Evolutionary conservation across 2,888 invertebrate genomes (phyloP).

Genomic region (Catocala nupta): DNA sequence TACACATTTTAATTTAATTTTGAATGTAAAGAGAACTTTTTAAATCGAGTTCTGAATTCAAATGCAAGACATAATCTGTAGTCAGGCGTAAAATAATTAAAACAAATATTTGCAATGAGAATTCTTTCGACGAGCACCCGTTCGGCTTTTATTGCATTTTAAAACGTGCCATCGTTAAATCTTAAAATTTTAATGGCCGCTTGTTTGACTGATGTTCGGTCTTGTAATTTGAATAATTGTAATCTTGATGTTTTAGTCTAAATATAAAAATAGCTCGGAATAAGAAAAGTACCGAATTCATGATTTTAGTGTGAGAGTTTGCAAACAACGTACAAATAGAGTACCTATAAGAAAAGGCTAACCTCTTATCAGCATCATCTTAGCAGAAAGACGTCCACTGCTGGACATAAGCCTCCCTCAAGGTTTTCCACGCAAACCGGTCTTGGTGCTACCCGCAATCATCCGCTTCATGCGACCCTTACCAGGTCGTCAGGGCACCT

Average conservation of each 20-base stretch:
- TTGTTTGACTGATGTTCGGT: not conserved
- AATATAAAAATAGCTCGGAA: not conserved
- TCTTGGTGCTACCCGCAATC: too few species aligned
- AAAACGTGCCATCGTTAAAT: slow-evolving; percentile 14
- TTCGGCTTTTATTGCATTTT: slow-evolving; percentile 28
- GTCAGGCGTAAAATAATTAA: slow-evolving; percentile 30
- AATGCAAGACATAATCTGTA: slow-evolving; percentile 15
- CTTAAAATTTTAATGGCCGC: not conserved
- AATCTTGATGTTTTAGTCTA: not conserved
- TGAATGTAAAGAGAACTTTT: not conserved
- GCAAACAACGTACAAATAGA: too few species aligned
- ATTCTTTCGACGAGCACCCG: not conserved
- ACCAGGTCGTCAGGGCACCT: too few species aligned
- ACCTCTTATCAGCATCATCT: too few species aligned
- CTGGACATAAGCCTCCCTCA: too few species aligned
- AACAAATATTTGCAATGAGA: slow-evolving; percentile 24
- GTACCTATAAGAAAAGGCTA: too few species aligned
- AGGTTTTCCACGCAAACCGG: too few species aligned
- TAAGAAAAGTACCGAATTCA: not conserved
- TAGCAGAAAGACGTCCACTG: too few species aligned
- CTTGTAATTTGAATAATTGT: not conserved
- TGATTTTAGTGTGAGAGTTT: not conserved
- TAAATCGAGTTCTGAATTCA: slow-evolving; percentile 4
- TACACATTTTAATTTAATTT: not conserved
- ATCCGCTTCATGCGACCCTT: too few species aligned